Conservation (phyloP, 2,113 vertebrate genomes). For the Ciconia boyciana region DNA sequence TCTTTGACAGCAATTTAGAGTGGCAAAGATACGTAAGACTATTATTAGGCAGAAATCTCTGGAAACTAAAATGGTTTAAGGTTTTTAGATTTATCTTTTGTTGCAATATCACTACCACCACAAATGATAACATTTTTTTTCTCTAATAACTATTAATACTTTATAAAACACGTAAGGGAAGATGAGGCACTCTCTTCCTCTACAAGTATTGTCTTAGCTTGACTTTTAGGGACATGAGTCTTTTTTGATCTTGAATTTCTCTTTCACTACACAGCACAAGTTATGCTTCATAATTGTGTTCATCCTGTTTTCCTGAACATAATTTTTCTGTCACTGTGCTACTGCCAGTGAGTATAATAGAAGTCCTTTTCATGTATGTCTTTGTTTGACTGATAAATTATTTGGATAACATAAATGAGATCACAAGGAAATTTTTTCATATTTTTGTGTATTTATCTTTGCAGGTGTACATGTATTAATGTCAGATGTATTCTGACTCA, state of each 20-base stretch:
- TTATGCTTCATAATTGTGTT: not conserved
- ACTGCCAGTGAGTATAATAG: not conserved
- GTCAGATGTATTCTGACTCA: not conserved
- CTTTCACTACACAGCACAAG: not conserved
- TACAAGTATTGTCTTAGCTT: not conserved
- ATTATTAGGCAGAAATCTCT: not conserved
- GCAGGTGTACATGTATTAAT: not conserved
- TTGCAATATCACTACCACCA: not conserved
- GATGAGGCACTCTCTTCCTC: not conserved
- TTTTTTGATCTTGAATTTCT: not conserved
- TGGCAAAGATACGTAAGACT: not conserved
- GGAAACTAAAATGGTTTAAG: not conserved
- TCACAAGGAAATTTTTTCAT: not conserved
- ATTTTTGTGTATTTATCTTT: not conserved
- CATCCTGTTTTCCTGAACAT: not conserved
- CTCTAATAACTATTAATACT: not conserved
- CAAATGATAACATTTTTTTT: not conserved
- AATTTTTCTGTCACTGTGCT: not conserved
- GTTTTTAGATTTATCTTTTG: not conserved
- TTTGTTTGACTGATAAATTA: slow-evolving; percentile 15
- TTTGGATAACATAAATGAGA: not conserved
- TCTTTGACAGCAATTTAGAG: not conserved
- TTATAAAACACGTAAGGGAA: not conserved
- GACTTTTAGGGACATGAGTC: not conserved
- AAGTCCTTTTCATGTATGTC: not conserved